Evolutionary conservation across 2,797 vertebrate species (phyloP), one percentile per base, ranked within the genome.

Genomic region (Neoniphon sammara): DNA sequence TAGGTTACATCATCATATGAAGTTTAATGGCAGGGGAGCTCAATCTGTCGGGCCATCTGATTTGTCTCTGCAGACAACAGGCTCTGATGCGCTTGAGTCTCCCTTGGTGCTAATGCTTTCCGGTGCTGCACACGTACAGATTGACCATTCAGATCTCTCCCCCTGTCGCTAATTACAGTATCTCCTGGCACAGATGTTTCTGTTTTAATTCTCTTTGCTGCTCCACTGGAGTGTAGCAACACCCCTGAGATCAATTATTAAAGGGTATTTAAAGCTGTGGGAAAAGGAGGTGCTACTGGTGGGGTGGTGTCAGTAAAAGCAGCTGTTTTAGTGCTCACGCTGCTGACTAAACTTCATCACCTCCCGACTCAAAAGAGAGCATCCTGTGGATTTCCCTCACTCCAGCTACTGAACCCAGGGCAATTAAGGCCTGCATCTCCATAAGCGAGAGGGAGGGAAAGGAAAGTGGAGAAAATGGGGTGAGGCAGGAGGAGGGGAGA

Each of bases 181-280:
- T 90, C 85, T 91, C 84, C 59, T 78, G 60, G 71, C 80, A 46
- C 86, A 92, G 87, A 91, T 89, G 84, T 85, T 90, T 86, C 74
- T 50, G 70, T 87, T 91, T 83, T 82, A 91, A 90, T 85, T 91
- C 81, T 88, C 79, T 85, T 87, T 85, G 70, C 78, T 83, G 87
- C 85, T 87, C 78, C 76, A 70, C 69, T 88, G 79, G 81, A 85
- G 85, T 88, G 90, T 66, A 79, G 81, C 81, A 77, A 86, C 82
- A 86, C 91, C 83, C 87, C 66, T 78, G 87, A 92, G 91, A 92
- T 93, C 89, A 92, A 92, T 94, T 93, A 93, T 88, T 89, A 89
- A 90, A 86, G 84, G 87, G 81, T 91, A 90, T 93, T 93, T 93
- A 91, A 91, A 89, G 86, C 78, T 74, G 68, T 68, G 67, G 59